A percentile compares a stretch with the other conserved stretches of the same genome.
Evolutionary conservation across 2,113 vertebrate species (phyloP).

Genomic region (Burhinus bistriatus): DNA sequence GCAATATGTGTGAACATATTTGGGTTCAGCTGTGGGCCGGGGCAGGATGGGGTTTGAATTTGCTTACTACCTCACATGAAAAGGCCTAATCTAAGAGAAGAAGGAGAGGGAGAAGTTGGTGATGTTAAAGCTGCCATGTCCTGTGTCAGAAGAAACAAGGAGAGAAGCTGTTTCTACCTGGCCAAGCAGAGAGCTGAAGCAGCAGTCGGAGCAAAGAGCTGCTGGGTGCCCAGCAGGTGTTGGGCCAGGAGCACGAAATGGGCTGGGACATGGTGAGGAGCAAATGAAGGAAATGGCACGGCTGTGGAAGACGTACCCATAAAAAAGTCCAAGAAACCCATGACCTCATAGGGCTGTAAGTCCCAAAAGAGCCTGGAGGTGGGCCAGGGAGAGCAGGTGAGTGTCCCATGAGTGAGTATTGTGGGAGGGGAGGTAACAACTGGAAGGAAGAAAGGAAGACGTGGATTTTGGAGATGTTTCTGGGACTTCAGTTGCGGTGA

Average conservation of each 20-base stretch:
- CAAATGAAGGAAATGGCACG: rapidly evolving
- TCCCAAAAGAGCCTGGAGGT: not conserved
- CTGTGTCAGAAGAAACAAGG: not conserved
- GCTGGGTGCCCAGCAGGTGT: not conserved
- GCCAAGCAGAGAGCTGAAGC: not conserved
- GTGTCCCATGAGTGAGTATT: rapidly evolving
- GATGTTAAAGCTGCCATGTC: not conserved
- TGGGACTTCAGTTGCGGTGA: not conserved
- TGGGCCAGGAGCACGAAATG: not conserved
- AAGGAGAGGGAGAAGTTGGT: not conserved
- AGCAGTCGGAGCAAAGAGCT: not conserved
- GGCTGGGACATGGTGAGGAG: not conserved
- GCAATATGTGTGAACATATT: not conserved
- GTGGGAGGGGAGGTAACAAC: rapidly evolving
- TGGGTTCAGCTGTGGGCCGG: not conserved
- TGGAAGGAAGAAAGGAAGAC: not conserved
- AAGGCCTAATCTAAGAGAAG: not conserved
- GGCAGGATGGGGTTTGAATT: not conserved
- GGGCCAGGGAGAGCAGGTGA: not conserved
- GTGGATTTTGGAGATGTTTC: not conserved
- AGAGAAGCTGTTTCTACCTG: not conserved
- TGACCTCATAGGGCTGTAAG: not conserved
- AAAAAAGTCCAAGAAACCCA: not conserved
- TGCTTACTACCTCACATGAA: not conserved
- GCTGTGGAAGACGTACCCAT: rapidly evolving